Base-by-base conservation (phyloP, 2,113 vertebrate species). In the Ploceus nigricollis region DNA sequence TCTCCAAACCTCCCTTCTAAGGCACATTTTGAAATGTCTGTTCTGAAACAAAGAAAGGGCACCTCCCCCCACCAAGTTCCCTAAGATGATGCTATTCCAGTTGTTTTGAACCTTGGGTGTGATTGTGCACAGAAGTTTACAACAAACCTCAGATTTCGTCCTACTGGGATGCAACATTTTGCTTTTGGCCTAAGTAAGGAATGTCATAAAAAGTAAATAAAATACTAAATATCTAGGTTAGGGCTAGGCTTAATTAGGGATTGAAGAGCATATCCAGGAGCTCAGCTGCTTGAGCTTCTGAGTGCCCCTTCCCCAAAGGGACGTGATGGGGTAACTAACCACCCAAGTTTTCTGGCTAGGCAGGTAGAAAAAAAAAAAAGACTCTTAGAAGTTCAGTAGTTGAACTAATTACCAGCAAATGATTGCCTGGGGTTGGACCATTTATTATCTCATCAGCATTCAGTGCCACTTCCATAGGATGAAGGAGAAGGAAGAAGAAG, bases 321-420 rank as follows among this genome's bases (percentile, higher is more conserved):
- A 64, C 63, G 76, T 54, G 57, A 33, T 64, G 39, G 91, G 77
- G 54, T 86, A 89, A 79, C 90, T 71, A 90, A 89, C 94, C 87
- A 96, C 90, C 75, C 84, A 94, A 91, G 90, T 91, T 97, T 97
- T 78, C 84, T 96, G 79, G 44, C 76, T 87, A 82, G 88, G 70
- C 89, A 95, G 72, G 83, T 92, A 72, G 53, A 63, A 89, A 88
- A 92, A 89, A 88, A 92, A 87, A 96, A 94, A 85, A 4, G 3
- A 73, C 69, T 90, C 88, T 94, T 89, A 89, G 54, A 96, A 96
- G 89, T 96, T 95, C 95, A 96, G 84, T 94, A 91, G 90, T 69
- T 91, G 94, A 97, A 94, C 97, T 97, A 97, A 97, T 97, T 97
- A 96, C 93, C 84, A 1, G 5, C 93, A 97, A 97, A 97, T 93